Evolutionary conservation across 2,113 vertebrate genomes (phyloP).

Genomic region (Pongo pygmaeus): DNA sequence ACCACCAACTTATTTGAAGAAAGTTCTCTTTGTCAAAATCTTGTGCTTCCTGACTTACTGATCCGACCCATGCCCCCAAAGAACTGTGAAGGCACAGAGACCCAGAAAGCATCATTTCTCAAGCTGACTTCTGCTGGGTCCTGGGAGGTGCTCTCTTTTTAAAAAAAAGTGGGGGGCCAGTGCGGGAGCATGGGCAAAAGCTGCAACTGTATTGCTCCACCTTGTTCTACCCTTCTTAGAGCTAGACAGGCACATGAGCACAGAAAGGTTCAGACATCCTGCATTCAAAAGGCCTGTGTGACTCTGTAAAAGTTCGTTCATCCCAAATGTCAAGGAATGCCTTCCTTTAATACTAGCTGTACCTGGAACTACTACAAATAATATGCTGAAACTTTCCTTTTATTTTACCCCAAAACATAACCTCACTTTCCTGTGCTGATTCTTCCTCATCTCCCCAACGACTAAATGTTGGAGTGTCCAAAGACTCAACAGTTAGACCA

Average conservation of each 20-base stretch:
- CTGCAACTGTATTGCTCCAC: background rate
- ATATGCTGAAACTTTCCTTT: background rate
- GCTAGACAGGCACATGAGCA: background rate
- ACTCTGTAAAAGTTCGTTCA: background rate
- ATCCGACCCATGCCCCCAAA: background rate
- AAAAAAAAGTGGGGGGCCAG: background rate
- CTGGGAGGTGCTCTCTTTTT: background rate
- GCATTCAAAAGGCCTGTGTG: background rate
- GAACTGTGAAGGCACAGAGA: background rate
- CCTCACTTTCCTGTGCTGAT: background rate
- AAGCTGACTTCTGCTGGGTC: background rate
- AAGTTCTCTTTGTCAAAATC: slow-evolving; percentile 43
- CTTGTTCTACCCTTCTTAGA: background rate
- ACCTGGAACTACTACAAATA: background rate
- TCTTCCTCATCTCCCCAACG: background rate
- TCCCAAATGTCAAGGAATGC: background rate
- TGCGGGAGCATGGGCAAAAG: background rate
- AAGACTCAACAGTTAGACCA: background rate
- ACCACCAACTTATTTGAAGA: slow-evolving; percentile 37
- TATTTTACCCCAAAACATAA: background rate
- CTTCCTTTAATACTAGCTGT: background rate
- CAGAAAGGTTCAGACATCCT: background rate
- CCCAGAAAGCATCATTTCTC: background rate
- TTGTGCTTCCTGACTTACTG: background rate
- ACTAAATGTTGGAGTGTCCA: background rate